Conservation (phyloP, 2,888 invertebrate species). For the Isotomurus palustris region DNA sequence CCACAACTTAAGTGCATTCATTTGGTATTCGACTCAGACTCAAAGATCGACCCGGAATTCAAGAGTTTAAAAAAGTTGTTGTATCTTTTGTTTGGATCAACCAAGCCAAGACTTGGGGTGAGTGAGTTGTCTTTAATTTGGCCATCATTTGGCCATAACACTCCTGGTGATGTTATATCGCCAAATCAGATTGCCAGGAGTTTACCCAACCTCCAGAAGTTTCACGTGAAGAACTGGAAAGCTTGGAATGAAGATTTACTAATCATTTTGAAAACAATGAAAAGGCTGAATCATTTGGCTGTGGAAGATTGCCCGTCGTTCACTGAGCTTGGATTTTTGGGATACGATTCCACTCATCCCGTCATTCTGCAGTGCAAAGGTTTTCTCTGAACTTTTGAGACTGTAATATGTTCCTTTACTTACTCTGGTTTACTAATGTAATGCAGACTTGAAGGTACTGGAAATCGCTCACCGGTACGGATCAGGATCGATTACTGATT, state of each 20-base stretch:
- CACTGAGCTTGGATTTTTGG: constrained; percentile 6
- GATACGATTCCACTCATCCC: background rate
- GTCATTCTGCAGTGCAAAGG: background rate
- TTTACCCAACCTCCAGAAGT: constrained; percentile 4
- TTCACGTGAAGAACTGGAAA: constrained; percentile 5
- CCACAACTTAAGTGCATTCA: constrained; percentile 2
- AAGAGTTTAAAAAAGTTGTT: background rate
- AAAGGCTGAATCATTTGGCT: background rate
- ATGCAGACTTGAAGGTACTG: constrained; percentile 2
- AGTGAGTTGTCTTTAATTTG: background rate
- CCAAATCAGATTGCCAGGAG: background rate
- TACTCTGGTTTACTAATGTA: background rate
- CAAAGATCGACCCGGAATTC: constrained; percentile 4
- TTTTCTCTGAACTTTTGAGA: background rate
- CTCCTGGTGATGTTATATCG: background rate
- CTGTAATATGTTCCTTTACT: background rate
- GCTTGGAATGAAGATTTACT: constrained; percentile 9
- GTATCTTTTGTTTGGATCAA: background rate
- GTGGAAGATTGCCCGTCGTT: constrained; percentile 2
- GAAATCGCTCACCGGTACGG: constrained; percentile 2
- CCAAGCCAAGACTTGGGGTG: background rate
- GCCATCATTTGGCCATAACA: constrained; percentile 7
- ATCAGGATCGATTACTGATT: constrained; percentile 5
- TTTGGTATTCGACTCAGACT: constrained; percentile 8
- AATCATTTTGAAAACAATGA: background rate